These are phyloP conservation scores for Paratrypauchen microcephalus DNA, from an alignment of 2,797 vertebrate species.

Conservation along the genomic window DNA sequence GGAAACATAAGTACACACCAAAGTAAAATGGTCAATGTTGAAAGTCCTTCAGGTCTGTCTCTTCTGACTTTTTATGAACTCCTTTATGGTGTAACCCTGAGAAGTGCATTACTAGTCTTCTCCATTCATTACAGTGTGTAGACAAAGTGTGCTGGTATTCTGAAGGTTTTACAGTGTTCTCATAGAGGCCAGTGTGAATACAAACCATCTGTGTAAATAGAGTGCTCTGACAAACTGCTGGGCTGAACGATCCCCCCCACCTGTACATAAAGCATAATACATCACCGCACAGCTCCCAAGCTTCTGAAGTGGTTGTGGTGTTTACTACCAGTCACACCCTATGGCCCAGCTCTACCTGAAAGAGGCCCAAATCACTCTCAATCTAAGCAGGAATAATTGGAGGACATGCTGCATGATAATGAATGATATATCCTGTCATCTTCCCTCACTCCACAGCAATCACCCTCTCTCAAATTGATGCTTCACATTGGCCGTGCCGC, in stretches of 20 bases:
- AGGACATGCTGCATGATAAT: constrained; percentile 71
- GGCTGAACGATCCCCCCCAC: constrained; percentile 63
- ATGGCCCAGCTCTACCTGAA: constrained; percentile 39
- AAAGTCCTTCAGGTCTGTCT: constrained; percentile 43
- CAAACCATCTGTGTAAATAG: constrained; percentile 76
- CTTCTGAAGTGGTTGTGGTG: constrained; percentile 24
- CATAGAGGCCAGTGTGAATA: constrained; percentile 55
- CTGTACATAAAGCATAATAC: constrained; percentile 52
- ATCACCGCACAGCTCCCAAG: constrained; percentile 26
- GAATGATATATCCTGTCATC: constrained; percentile 64
- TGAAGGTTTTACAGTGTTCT: constrained; percentile 50
- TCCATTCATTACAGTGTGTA: constrained; percentile 48
- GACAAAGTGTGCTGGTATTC: constrained; percentile 43
- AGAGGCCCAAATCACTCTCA: constrained; percentile 63
- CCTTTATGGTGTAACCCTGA: constrained; percentile 49
- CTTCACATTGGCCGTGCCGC: constrained; percentile 65
- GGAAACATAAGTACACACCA: neutral
- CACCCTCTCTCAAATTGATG: constrained; percentile 70
- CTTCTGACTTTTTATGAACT: constrained; percentile 50
- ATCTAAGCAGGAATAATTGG: constrained; percentile 69
- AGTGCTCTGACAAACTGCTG: constrained; percentile 47
- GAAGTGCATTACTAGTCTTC: constrained; percentile 51
- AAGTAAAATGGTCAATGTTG: neutral
- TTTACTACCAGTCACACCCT: constrained; percentile 37
- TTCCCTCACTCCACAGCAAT: constrained; percentile 62